Percentiles rank a stretch among this genome's conserved stretches.
Evolutionary conservation across 2,888 invertebrate species (phyloP).

Genomic region (Matsumyia berberina): DNA sequence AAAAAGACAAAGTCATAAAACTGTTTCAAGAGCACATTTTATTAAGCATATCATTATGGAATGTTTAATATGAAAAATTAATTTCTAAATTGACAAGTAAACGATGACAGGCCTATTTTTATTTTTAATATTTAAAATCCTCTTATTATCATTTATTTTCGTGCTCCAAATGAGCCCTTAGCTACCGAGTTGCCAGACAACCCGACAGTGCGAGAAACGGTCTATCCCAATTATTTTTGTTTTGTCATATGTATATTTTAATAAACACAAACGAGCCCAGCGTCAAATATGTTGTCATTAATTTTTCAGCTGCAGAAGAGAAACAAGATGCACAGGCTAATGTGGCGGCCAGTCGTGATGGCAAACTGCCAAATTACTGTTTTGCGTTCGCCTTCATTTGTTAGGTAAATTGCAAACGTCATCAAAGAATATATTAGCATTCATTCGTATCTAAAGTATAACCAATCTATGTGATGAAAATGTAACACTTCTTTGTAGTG

Average conservation of each 20-base stretch:
- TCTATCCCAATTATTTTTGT: constrained; percentile 25
- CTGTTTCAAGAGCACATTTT: too few relatives aligned
- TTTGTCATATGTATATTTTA: constrained; percentile 53
- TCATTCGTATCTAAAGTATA: constrained; percentile 14
- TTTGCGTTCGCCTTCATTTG: constrained; percentile 57
- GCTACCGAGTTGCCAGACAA: constrained; percentile 9
- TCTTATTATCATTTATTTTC: constrained; percentile 40
- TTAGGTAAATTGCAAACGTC: constrained; percentile 59
- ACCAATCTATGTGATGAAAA: neutral
- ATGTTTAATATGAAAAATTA: too few relatives aligned
- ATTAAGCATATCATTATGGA: too few relatives aligned
- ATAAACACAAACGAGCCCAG: constrained; percentile 31
- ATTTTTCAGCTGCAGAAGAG: constrained; percentile 10
- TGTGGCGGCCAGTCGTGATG: constrained; percentile 55
- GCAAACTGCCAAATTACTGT: constrained; percentile 63
- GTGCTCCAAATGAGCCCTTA: constrained; percentile 22
- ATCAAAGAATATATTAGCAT: constrained; percentile 48
- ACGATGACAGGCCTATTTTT: neutral
- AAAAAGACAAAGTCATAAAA: too few relatives aligned
- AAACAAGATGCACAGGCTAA: constrained; percentile 4
- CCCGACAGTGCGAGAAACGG: constrained; percentile 9
- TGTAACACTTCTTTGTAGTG: neutral
- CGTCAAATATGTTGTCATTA: constrained; percentile 43
- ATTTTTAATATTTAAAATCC: constrained; percentile 19
- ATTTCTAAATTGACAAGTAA: too few relatives aligned